Evolutionary conservation across 2,888 invertebrate species (phyloP), one percentile per base, ranked within the genome.

Genomic region (Hoplodrina ambigua): DNA sequence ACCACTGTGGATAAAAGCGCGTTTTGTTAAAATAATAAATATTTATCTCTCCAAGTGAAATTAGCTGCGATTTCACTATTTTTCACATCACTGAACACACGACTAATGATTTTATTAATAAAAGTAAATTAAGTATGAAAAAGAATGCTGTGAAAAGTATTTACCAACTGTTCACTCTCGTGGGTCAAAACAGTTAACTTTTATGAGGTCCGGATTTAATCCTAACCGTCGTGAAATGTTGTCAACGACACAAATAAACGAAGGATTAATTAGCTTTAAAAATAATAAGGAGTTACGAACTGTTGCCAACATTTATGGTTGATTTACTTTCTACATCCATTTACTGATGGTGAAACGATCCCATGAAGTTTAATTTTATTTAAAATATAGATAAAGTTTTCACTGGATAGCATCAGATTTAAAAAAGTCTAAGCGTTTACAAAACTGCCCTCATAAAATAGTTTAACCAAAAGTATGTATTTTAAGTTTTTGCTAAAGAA

Each of bases 51-150:
- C 82, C 68, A 80, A 76, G 81, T 85, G 72, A 85, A 90, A 93
- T 92, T 90, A 91, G 88, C 90, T 72, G 78, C 86, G 86, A 92
- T 93, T 92, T 89, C 82, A 86, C 88, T 87, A 88, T 84, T 78
- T 88, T 87, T 80, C 85, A 82, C 82, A 86, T 84, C 68, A 80
- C 80, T 88, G 85, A 86, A 85, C 79, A 73, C 73, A 80, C 88
- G 89, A 93, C 91, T 88, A 87, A 93, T 93, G 86, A 77, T 71
- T 66, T 73, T 78, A 77, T 81, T 81, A 80, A 80, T 82, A 64
- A 50, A 17, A 55, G 46, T 55, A 58, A 73, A 60, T 59, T 53
- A 46, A 4, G 17, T 17, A 37, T 49, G 53, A 70, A 69, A 70
- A 72, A 63, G 10, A 33, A 63, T 57, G 8, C 25, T 59, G n/a